phyloP scores from a whole-genome alignment of 2,797 vertebrate genomes.

The Chelon labrosus region DNA sequence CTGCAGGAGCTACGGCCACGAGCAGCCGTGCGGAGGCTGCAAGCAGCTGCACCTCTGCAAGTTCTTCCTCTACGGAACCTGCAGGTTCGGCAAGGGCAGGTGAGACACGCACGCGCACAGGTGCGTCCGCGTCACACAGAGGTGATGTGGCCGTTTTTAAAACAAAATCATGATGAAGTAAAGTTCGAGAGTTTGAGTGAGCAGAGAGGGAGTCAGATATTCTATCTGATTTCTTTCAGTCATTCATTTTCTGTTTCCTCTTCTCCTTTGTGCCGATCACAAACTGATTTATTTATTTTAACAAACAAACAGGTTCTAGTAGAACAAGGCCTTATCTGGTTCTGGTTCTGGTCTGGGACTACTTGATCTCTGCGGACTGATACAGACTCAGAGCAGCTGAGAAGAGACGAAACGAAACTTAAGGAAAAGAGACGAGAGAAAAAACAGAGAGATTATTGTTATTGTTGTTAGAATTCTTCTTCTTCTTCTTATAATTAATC shows the following conservation, averaged over 20 bases:
- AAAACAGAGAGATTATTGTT: too few species aligned
- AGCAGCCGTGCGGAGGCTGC: slow-evolving; percentile 71
- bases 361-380: not conserved
- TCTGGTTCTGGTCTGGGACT: not conserved
- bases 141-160: too few species aligned
- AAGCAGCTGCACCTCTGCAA: slow-evolving; percentile 89
- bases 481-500: too few species aligned
- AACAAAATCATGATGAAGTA: too few species aligned
- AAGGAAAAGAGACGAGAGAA: not conserved
- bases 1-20: slow-evolving; percentile 78
- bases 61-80: slow-evolving; percentile 88
- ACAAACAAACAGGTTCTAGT: too few species aligned
- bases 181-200: not conserved
- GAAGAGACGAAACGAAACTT: not conserved
- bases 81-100: slow-evolving; percentile 84
- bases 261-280: too few species aligned
- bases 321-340: too few species aligned
- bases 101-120: slow-evolving; percentile 19
- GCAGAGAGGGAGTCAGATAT: not conserved
- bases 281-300: too few species aligned
- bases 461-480: too few species aligned
- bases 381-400: not conserved
- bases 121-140: not conserved
- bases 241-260: too few species aligned
- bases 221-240: too few species aligned